phyloP scores from a whole-genome alignment of 2,113 vertebrate species.

The Melanerpes aurifrons region DNA sequence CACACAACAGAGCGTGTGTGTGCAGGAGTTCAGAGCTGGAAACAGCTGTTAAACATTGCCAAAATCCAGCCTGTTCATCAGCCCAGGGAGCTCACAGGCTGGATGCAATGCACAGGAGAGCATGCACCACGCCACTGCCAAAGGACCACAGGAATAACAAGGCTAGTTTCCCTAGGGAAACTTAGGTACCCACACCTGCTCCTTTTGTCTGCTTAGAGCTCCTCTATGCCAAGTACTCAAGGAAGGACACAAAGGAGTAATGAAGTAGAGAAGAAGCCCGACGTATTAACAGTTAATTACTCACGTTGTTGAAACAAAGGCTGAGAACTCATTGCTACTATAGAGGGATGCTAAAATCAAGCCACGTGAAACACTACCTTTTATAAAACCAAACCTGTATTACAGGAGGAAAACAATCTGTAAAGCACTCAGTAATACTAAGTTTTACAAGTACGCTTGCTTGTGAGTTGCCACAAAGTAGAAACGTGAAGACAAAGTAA shows the following conservation, averaged over 20 bases:
- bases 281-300: not conserved
- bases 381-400: not conserved
- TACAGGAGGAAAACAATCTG: not conserved
- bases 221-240: not conserved
- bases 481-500: not conserved
- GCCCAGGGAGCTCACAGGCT: not conserved
- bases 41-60: not conserved
- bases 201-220: not conserved
- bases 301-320: not conserved
- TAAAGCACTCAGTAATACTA: not conserved
- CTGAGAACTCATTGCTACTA: not conserved
- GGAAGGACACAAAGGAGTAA: not conserved
- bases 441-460: not conserved
- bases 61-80: not conserved
- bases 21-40: not conserved
- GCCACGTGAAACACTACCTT: not conserved
- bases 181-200: not conserved
- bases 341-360: not conserved
- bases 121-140: fast-evolving
- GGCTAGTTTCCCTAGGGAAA: not conserved
- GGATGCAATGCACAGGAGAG: fast-evolving
- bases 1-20: fast-evolving
- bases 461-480: not conserved
- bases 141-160: not conserved
- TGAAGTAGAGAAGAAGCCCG: not conserved